Base-by-base conservation (phyloP, 1,140 invertebrate species). In the Caerostris darwini region DNA sequence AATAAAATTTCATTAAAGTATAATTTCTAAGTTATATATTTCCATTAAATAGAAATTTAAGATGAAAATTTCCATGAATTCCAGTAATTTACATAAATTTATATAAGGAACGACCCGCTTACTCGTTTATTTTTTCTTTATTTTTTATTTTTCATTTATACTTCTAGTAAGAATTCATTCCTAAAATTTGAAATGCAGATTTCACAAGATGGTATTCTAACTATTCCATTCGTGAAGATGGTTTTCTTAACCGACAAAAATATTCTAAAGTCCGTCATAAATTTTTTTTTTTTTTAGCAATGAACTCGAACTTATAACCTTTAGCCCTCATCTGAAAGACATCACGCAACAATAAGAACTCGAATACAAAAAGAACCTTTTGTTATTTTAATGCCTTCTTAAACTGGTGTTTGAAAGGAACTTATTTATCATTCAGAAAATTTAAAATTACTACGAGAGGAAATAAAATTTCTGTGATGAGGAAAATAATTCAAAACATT, bases 301-400 rank as follows among this genome's bases (percentile, higher is more conserved):
- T 64, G 61, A 64, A 64, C 61, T 64, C 61, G 10, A 64, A 64
- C 61, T 12, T 64, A 14, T 64, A 64, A 64, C 61, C 61, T 64
- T 64, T 64, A 17, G 12, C 61, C 17, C 17, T 64, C 8, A 10
- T 14, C 17, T 64, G 61, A 64, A 64, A 64, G 61, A 64, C 61
- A 64, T 64, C 61, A 64, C 61, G 61, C 12, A 14, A 64, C 61
- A 64, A 64, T 10, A 64, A 64, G 17, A 64, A 17, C 61, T 64
- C 17, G 61, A 64, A 64, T 64, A 12, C 10, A 64, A 64, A 64
- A 64, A 77, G 71, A 77, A 34, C 14, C 71, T 77, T 77, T 77
- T 77, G 71, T 77, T 77, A 77, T 77, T 77, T 77, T 77, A 77
- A 77, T 77, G 34, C 7, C 71, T 77, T 34, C 10, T 34, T 53